phyloP scores from a whole-genome alignment of 2,888 invertebrate genomes.

The Luperina nickerlii region DNA sequence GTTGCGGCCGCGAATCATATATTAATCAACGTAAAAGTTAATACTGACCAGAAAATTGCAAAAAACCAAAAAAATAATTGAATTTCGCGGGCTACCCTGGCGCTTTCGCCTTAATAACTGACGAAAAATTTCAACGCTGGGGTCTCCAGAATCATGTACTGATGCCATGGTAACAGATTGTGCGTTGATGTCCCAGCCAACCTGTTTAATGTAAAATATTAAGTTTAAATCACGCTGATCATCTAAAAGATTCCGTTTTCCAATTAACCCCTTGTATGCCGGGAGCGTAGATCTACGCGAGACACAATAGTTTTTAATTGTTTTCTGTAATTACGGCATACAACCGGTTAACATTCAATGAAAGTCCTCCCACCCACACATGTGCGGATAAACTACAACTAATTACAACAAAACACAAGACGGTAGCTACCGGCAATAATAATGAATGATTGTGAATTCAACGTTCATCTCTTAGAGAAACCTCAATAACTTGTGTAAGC shows the following conservation, averaged over 20 bases:
- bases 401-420: constrained; percentile 25
- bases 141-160: background rate
- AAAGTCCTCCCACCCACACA: constrained; percentile 13
- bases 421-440: background rate
- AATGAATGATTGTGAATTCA: constrained; percentile 49
- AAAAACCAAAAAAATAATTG: too few species aligned
- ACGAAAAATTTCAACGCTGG: too few species aligned
- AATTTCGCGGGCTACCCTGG: too few species aligned
- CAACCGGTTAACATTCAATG: constrained; percentile 30
- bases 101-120: too few species aligned
- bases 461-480: constrained; percentile 32
- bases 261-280: too few species aligned
- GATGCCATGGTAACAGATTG: background rate
- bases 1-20: too few species aligned
- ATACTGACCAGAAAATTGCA: too few species aligned
- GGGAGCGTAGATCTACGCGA: too few species aligned
- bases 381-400: constrained; percentile 15
- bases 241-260: constrained; percentile 1
- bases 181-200: too few species aligned
- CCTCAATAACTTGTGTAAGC: constrained; percentile 35
- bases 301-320: too few species aligned
- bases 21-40: too few species aligned
- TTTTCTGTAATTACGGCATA: too few species aligned
- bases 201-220: background rate
- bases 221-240: background rate